A percentile compares a stretch with the other conserved stretches of the same genome.
Conservation (phyloP, 2,113 vertebrate species). For the Amazona guildingii region DNA sequence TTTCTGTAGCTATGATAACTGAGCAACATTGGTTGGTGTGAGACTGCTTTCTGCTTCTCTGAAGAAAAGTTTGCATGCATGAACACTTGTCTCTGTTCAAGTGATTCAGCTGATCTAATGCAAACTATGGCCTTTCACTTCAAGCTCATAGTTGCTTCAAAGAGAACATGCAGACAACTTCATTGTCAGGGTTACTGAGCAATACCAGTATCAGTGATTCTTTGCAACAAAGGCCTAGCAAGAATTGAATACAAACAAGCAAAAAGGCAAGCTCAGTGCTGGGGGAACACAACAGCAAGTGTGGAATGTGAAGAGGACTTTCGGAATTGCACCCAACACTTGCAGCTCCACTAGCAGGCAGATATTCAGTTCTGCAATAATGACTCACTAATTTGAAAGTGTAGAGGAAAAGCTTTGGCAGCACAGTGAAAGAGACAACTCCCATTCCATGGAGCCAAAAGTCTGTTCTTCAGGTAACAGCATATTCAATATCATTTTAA, state of each 20-base stretch:
- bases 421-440: background rate
- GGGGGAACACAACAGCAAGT: background rate
- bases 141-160: background rate
- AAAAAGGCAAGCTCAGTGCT: background rate
- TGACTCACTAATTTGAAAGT: background rate
- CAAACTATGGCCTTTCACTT: background rate
- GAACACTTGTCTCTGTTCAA: background rate
- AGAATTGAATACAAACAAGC: background rate
- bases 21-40: background rate
- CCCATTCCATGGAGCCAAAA: background rate
- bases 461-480: background rate
- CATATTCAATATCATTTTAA: background rate
- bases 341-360: background rate
- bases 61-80: background rate
- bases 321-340: background rate
- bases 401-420: conserved; percentile 18
- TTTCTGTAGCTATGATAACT: background rate
- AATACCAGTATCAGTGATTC: background rate
- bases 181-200: background rate
- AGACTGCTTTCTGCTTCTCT: background rate
- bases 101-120: background rate
- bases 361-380: background rate
- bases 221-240: background rate
- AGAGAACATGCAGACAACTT: background rate
- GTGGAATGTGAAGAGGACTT: background rate